Evolutionary conservation across 2,888 invertebrate species (phyloP).

Genomic region (Mayetiola destructor): DNA sequence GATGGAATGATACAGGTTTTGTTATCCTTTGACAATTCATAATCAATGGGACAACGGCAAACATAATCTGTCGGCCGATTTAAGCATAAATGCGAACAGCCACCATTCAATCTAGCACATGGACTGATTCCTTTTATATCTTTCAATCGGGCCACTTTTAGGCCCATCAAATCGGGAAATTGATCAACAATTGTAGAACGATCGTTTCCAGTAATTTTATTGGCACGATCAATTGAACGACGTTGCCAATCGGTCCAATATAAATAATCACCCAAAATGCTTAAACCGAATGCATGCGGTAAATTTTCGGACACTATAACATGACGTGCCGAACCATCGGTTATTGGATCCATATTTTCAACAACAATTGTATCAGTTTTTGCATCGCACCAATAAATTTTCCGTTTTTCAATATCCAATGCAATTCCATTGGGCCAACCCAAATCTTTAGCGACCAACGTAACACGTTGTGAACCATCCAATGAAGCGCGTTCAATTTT

Average conservation of each 20-base stretch:
- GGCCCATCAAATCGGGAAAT: slow-evolving; percentile 83
- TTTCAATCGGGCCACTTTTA: slow-evolving; percentile 51
- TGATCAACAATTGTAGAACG: slow-evolving; percentile 70
- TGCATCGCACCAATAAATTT: slow-evolving; percentile 84
- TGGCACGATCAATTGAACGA: slow-evolving; percentile 73
- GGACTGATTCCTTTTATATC: slow-evolving; percentile 49
- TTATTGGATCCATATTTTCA: slow-evolving; percentile 51
- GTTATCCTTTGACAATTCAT: slow-evolving; percentile 61
- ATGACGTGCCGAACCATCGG: slow-evolving; percentile 59
- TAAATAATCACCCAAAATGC: slow-evolving; percentile 69
- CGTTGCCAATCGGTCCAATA: slow-evolving; percentile 98
- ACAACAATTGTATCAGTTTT: slow-evolving; percentile 81
- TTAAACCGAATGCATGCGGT: slow-evolving; percentile 78
- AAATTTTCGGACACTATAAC: slow-evolving; percentile 69
- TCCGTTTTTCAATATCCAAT: slow-evolving; percentile 46
- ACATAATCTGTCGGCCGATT: slow-evolving; percentile 57
- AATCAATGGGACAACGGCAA: slow-evolving; percentile 79
- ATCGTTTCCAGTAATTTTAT: slow-evolving; percentile 68
- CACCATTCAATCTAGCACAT: slow-evolving; percentile 66
- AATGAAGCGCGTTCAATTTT: slow-evolving; percentile 77
- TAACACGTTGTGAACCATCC: slow-evolving; percentile 59
- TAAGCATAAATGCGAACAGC: slow-evolving; percentile 83
- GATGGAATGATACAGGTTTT: slow-evolving; percentile 73
- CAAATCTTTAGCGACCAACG: slow-evolving; percentile 55
- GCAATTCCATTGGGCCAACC: slow-evolving; percentile 79